Conservation (phyloP, 2,797 vertebrate species). For the Caiman crocodilus region DNA sequence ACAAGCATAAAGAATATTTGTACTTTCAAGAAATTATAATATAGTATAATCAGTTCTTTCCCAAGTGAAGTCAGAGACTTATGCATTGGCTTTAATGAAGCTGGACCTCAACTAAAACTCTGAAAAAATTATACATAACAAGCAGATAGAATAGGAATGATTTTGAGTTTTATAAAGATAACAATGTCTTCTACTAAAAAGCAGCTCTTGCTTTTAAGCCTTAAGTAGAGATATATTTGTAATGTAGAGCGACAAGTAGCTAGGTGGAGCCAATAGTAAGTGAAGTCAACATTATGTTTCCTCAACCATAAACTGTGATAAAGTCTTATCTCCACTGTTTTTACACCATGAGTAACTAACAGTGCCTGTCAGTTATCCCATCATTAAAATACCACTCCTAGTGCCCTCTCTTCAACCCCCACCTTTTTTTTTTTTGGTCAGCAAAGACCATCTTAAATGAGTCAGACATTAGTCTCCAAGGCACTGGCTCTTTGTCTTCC, state of each 20-base stretch:
- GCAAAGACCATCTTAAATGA: not conserved
- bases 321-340: not conserved
- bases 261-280: too few species aligned
- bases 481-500: not conserved
- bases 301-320: not conserved
- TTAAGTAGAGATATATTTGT: not conserved
- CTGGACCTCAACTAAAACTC: not conserved
- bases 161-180: not conserved
- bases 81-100: not conserved
- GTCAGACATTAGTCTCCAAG: not conserved
- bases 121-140: not conserved
- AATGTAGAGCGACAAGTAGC: not conserved
- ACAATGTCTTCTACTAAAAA: not conserved
- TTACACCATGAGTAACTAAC: not conserved
- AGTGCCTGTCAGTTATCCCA: not conserved
- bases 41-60: not conserved
- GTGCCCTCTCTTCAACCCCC: too few species aligned
- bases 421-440: not conserved
- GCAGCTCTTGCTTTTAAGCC: not conserved
- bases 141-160: not conserved
- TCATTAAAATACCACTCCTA: not conserved
- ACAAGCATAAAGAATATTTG: not conserved
- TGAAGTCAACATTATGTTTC: not conserved
- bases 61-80: not conserved
- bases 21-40: not conserved